Base-by-base conservation (phyloP, 2,113 vertebrate species). In the Malurus alboscapulatus region DNA sequence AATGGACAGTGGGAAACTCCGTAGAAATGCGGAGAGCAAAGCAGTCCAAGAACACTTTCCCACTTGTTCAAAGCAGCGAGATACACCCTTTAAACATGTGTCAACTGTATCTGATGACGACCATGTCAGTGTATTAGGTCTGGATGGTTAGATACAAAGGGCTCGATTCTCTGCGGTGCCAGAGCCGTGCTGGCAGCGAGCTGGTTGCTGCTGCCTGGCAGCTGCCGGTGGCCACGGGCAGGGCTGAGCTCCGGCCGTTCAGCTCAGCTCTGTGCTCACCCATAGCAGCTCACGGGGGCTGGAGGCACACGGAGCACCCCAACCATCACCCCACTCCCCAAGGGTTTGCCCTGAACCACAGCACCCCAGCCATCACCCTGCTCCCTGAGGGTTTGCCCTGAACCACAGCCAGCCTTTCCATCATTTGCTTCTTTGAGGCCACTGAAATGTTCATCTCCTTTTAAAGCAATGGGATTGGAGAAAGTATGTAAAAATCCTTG, bases 21-120 rank as follows among this genome's bases (percentile, higher is more conserved):
- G 25, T n/a, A 95, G 93, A 92, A 72, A 83, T 86, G 86, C n/a
- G 0, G 81, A 61, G 71, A 75, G 84, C 48, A 53, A 90, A 84
- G 68, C 84, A 34, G 69, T 74, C 96, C 91, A 92, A 88, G 73
- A 77, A 96, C 95, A 94, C 71, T 94, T 92, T 95, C 90, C 74
- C 87, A 75, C 78, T 73, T 82, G 92, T 89, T 92, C 76, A 96
- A 85, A 81, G 92, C 90, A 42, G 92, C 10, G 8, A 95, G 87
- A 84, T 80, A 71, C 74, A 86, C 73, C 66, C 78, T 90, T 92
- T 87, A 92, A 90, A 90, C 76, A 65, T 93, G 94, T 90, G 88
- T 95, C 87, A 77, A 83, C 78, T 85, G 77, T 95, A 94, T 96
- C 95, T 92, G 95, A 88, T 96, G 95, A 94, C 53, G 91, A 96